Base-by-base conservation (phyloP, 1,140 invertebrate species). In the Bilobella aurantiaca region DNA sequence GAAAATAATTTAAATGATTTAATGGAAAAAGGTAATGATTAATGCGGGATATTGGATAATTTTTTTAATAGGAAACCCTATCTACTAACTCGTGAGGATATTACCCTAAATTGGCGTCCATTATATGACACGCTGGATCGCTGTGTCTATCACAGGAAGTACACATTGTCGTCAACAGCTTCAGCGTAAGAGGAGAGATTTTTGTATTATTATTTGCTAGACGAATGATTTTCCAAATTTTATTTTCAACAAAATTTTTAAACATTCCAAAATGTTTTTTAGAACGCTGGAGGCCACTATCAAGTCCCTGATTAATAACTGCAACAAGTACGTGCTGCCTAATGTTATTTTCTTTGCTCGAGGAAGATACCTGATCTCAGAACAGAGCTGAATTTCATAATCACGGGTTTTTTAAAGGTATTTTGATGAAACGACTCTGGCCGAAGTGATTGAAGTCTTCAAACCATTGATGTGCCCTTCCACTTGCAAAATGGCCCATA, bases 371-470 rank as follows among this genome's bases (percentile, higher is more conserved):
- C n/a, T n/a, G n/a, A n/a, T n/a, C n/a, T n/a, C n/a, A n/a, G n/a
- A n/a, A n/a, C n/a, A n/a, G n/a, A n/a, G n/a, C n/a, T n/a, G n/a
- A n/a, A 53, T 16, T 53, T 53, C 5, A 53, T 14, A 12, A 18
- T 42, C 34, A 42, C 8, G 14, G 5, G 8, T 47, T 58, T 25
- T 37, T 74, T 76, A 46, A 74, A 89, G 85, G 37, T 93, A 90
- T 77, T 93, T 93, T 74, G 81, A 85, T 3, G 73, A 83, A 23
- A 77, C 78, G 23, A 85, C 91, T 1, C 94, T 91, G 0, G 83
- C 86, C 77, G 93, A 96, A 79, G 93, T 97, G 73, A 76, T 96
- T 62, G 88, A 89, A 69, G 86, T 91, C 77, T 83, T 90, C 73
- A 80, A 87, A 61, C 91, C 92, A 18, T 79, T 82, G 63, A 74